Conservation (phyloP, 1,140 invertebrate genomes). For the Tetramorium simillimum region DNA sequence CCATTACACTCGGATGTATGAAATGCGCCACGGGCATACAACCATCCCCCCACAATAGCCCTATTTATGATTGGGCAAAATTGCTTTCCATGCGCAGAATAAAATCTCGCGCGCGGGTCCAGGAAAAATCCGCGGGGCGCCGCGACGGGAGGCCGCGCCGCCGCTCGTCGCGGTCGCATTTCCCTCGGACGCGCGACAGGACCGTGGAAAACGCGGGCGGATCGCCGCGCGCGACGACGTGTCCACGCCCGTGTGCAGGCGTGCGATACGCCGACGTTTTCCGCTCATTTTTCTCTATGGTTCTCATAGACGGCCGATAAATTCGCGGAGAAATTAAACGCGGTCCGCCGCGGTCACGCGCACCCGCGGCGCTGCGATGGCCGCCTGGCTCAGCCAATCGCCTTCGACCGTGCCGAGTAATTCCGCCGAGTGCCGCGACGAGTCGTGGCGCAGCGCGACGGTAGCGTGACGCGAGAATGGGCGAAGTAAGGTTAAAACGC, state of each 20-base stretch:
- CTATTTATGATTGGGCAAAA: slow-evolving; percentile 86
- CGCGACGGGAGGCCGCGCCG: slow-evolving; percentile 53
- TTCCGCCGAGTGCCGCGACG: slow-evolving; percentile 75
- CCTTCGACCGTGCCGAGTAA: not conserved
- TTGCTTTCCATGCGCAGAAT: slow-evolving; percentile 86
- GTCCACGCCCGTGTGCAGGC: no score
- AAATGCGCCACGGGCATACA: slow-evolving; percentile 84
- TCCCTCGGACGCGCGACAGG: not conserved
- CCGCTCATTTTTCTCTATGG: slow-evolving; percentile 56
- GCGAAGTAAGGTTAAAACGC: not conserved
- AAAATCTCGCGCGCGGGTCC: slow-evolving; percentile 83
- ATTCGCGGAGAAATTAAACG: slow-evolving; percentile 83
- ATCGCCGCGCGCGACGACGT: not conserved
- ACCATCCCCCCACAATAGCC: slow-evolving; percentile 86
- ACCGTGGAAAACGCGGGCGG: no score
- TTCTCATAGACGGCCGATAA: slow-evolving; percentile 61
- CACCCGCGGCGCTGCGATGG: slow-evolving; percentile 60
- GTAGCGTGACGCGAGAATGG: not conserved
- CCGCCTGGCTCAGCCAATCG: slow-evolving; percentile 18
- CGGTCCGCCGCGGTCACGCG: slow-evolving; percentile 76
- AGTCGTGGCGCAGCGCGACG: slow-evolving; percentile 78
- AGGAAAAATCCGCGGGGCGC: slow-evolving; percentile 82
- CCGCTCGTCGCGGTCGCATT: slow-evolving; percentile 21
- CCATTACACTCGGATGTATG: slow-evolving; percentile 85
- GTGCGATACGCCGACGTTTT: not conserved